Percentiles rank a stretch among this genome's conserved stretches.
phyloP scores from a whole-genome alignment of 2,113 vertebrate species.

The Sturnira hondurensis region DNA sequence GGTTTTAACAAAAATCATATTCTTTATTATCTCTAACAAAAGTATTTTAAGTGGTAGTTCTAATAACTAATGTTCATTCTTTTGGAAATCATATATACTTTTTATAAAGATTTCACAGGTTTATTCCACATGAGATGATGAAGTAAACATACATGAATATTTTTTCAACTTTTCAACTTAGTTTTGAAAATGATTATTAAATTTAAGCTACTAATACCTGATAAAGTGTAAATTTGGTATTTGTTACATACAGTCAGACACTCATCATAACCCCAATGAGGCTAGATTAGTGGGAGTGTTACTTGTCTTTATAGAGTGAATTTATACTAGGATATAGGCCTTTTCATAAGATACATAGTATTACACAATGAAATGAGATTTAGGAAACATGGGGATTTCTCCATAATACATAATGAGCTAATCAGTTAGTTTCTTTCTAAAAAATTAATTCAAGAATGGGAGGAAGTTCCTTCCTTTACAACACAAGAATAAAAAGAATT shows the following conservation, averaged over 20 bases:
- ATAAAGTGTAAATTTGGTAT: constrained; percentile 23
- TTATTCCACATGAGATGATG: neutral
- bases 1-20: constrained; percentile 5
- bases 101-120: neutral
- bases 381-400: neutral
- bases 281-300: neutral
- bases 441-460: neutral
- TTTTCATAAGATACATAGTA: neutral
- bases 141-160: neutral
- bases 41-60: constrained; percentile 13
- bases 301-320: neutral
- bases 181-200: constrained; percentile 11
- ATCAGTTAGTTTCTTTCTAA: neutral
- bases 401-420: neutral
- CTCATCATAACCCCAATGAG: neutral
- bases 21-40: neutral
- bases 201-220: neutral
- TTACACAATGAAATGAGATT: neutral
- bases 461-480: neutral
- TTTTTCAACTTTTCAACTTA: neutral
- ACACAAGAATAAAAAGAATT: neutral
- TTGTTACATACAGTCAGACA: neutral
- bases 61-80: neutral
- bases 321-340: neutral
- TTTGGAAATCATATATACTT: neutral